A percentile compares a stretch with the other conserved stretches of the same genome.
These are phyloP conservation scores for Rhabdomys dilectus DNA, from an alignment of 2,113 vertebrate genomes.

Conservation along the genomic window DNA sequence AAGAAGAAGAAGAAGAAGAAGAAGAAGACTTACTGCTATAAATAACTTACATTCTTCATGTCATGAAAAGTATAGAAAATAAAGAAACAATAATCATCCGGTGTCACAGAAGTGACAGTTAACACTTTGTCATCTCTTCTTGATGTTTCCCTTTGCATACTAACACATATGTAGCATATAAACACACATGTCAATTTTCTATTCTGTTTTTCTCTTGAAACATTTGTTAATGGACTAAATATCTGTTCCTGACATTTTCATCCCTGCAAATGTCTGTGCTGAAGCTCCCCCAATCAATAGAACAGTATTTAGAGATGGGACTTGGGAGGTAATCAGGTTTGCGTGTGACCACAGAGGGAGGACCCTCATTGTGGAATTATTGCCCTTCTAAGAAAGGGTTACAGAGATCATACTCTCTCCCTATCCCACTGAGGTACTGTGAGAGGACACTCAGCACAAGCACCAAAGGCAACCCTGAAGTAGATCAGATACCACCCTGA, in stretches of 20 bases:
- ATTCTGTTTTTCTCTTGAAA: neutral
- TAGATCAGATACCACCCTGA: neutral
- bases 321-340: neutral
- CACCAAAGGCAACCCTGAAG: neutral
- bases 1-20: too few species aligned
- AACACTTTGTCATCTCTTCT: slow-evolving; percentile 21
- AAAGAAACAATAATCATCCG: neutral
- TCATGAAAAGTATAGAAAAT: neutral
- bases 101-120: neutral
- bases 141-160: neutral
- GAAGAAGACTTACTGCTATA: neutral
- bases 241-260: neutral
- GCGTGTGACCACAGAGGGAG: neutral
- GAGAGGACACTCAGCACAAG: neutral
- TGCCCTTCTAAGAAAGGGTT: neutral
- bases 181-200: neutral
- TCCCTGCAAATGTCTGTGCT: neutral
- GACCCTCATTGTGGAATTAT: neutral
- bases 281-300: neutral
- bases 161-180: neutral
- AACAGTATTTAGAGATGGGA: neutral
- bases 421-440: neutral
- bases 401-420: neutral
- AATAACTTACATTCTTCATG: neutral
- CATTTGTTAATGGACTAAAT: neutral